Evolutionary conservation across 2,888 invertebrate genomes (phyloP), one percentile per base, ranked within the genome.

Genomic region (Hedya salicella): DNA sequence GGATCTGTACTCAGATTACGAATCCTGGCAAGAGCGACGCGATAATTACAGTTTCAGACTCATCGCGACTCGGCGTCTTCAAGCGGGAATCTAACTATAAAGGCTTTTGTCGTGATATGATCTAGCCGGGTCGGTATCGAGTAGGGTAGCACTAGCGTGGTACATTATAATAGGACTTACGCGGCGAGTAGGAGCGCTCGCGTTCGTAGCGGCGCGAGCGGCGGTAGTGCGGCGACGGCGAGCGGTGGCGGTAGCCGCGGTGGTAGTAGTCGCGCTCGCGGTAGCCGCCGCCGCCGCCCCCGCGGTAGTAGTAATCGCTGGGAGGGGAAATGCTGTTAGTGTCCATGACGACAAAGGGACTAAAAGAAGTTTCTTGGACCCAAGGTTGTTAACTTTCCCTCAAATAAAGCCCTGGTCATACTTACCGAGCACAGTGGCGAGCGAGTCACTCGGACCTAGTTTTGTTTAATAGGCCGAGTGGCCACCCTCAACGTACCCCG

Each of bases 121-220:
- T 62, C 53, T 49, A 50, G 48, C 46, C 14, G 40, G 40, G 32
- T 30, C n/a, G n/a, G n/a, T n/a, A n/a, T n/a, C n/a, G n/a, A n/a
- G n/a, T n/a, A n/a, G n/a, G n/a, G n/a, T n/a, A n/a, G 36, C 32
- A 42, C 40, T 49, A 62, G 32, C 65, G 78, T 69, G 80, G 78
- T 71, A 77, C 78, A 67, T 79, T 78, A 79, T 79, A 80, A 77
- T 80, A 80, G 71, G 87, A 96, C 96, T 96, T 95, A 96, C 96
- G 95, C 86, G 96, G 96, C 77, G 96, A 95, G 88, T 96, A 96
- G 71, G 96, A 96, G 77, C 96, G 95, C 72, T 96, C 96, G 67
- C 96, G 94, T 74, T 96, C 96, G 84, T 95, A 95, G 76, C 95
- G 95, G 70, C 95, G 92, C 72, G 94, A 88, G 75, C 94, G 93